Evolutionary conservation across 2,888 invertebrate species (phyloP), one percentile per base, ranked within the genome.

Genomic region (Notodonta ziczac): DNA sequence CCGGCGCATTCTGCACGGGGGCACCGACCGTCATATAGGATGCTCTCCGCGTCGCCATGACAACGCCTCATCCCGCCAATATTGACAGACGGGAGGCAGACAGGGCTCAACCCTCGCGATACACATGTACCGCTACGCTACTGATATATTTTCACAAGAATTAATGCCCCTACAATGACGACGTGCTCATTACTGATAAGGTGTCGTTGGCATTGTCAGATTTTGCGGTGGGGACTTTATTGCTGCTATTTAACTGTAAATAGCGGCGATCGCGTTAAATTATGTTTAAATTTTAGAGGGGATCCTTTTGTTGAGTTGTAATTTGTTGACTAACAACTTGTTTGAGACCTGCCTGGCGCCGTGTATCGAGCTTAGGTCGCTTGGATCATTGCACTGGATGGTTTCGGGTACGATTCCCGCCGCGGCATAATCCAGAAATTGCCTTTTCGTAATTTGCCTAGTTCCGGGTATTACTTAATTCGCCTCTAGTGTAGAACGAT

Each of bases 11-110:
- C 84, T 86, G 78, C 82, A 46, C 46, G 85, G 87, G 90, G 88
- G 90, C 87, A 84, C 79, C 86, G 85, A 87, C 87, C 88, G 87
- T 78, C 79, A 81, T 74, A 78, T 77, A 79, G 80, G 82, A 85
- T 87, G 82, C 80, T 81, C 86, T 87, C 88, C 88, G 88, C 82
- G 92, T 93, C 73, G 78, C 84, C 85, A 93, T 92, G 90, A 84
- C 89, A 86, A 93, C 91, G 84, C 89, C 87, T 84, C 85, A 86
- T 83, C 85, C 83, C 83, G 86, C 83, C 83, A 87, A 88, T 85
- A 84, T 91, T 89, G 90, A 91, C 89, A 89, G 88, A 84, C 87
- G 74, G 78, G 78, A 81, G 77, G 82, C 85, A 87, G 88, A 87
- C 86, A 60, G 65, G 66, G 68, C 68, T 70, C 69, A 77, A 70